A percentile compares a stretch with the other conserved stretches of the same genome.
phyloP scores from a whole-genome alignment of 2,113 vertebrate genomes.

The Clarias batrachus region DNA sequence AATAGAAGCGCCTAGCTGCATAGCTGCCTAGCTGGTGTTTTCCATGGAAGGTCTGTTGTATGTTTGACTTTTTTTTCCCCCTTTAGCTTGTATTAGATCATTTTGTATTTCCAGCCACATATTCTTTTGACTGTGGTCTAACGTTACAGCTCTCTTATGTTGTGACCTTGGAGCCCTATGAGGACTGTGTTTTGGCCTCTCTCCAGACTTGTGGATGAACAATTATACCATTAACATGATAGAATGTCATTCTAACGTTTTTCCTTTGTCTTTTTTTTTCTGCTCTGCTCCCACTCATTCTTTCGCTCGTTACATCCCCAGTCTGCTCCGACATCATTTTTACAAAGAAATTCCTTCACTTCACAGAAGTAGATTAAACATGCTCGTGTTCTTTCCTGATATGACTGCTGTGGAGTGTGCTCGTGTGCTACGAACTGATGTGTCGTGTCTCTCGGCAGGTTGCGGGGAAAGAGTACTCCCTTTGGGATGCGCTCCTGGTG shows the following conservation, averaged over 20 bases:
- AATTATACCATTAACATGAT: slow-evolving; percentile 8
- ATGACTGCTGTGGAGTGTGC: slow-evolving; percentile 36
- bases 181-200: background rate
- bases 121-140: background rate
- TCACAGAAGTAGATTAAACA: background rate
- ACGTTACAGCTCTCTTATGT: slow-evolving; percentile 8
- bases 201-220: slow-evolving; percentile 30
- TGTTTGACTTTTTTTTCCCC: background rate
- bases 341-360: background rate
- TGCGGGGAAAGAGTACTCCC: slow-evolving; percentile 70
- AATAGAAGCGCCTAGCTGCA: background rate
- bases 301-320: background rate
- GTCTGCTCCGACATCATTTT: background rate
- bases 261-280: background rate
- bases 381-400: background rate
- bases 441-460: slow-evolving; percentile 73
- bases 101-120: slow-evolving; percentile 13
- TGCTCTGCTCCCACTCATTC: background rate
- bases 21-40: background rate
- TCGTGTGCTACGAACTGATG: slow-evolving; percentile 36
- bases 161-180: slow-evolving; percentile 16
- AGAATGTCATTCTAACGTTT: slow-evolving; percentile 6
- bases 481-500: slow-evolving; percentile 78
- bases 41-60: background rate
- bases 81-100: background rate